Base-by-base conservation (phyloP, 2,113 vertebrate species). In the Otocyon megalotis region DNA sequence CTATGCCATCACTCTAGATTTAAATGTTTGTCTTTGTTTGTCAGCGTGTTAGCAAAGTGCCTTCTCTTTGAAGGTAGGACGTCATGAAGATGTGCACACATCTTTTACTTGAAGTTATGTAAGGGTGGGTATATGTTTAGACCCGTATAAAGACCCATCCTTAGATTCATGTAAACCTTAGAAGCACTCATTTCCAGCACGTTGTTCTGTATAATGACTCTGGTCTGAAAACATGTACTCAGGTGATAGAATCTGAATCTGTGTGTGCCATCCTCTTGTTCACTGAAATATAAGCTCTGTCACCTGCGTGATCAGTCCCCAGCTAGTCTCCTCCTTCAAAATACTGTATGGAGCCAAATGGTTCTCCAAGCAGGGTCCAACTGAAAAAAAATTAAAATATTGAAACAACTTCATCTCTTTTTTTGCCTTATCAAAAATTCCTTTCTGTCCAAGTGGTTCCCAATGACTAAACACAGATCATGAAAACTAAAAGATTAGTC, bases 311-410 rank as follows among this genome's bases (percentile, higher is more conserved):
- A 96, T 69, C 60, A 65, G 69, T 26, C 85, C 77, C 92, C 8
- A 2, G 93, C 86, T 37, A 97, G 96, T 94, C 4, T 69, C 92
- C 91, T 97, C 97, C 88, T 74, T 67, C 67, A 72, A 53, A 90
- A 20, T 48, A 35, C 0, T 5, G 20, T 35, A 81, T 4, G 10
- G 35, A 16, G 2, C 16, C n/a, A 84, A 63, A 26, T 16, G 2
- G 16, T 22, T 16, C 24, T 89, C 17, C 54, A 56, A 54, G 28
- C 22, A 84, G 83, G 26, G 24, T 2, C 32, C 22, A 15, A 20
- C 1, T 77, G 71, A 9, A 56, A 54, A 60, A 37, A 60, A 56
- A 50, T 19, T 48, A 74, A 22, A 24, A 63, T 43, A 28, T 22
- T 22, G 54, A 63, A 72, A n/a, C 0, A 15, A 56, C 16, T 17